Evolutionary conservation across 2,888 invertebrate species (phyloP).

Genomic region (Cataglyphis albicans): DNA sequence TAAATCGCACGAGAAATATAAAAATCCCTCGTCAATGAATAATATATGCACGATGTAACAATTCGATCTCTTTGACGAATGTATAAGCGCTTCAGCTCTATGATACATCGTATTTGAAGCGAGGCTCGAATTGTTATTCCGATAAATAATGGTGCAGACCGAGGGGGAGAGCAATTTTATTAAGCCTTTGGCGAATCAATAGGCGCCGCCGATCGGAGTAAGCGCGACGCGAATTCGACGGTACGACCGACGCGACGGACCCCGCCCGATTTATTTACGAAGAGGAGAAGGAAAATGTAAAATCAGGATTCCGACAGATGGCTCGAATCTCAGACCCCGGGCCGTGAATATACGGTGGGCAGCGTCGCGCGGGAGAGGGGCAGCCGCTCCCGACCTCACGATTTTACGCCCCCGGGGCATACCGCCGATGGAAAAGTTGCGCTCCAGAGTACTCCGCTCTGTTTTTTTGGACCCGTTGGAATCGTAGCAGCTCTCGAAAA

Average conservation of each 20-base stretch:
- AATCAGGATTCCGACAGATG: conserved; percentile 85
- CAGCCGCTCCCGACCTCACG: conserved; percentile 79
- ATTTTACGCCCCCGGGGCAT: conserved; percentile 84
- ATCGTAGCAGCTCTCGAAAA: conserved; percentile 58
- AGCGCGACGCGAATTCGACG: conserved; percentile 30
- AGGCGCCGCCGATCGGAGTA: conserved; percentile 21
- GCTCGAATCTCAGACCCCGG: conserved; percentile 83
- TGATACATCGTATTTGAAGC: background rate
- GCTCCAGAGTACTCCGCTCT: conserved; percentile 83
- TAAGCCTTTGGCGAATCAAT: conserved; percentile 47
- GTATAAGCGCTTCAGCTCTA: background rate
- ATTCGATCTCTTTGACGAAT: background rate
- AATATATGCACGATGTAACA: background rate
- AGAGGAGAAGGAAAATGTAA: conserved; percentile 79
- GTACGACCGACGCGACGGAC: conserved; percentile 22
- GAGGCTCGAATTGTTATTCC: conserved; percentile 14
- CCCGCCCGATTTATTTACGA: conserved; percentile 75
- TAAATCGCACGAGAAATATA: background rate
- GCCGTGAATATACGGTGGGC: conserved; percentile 77
- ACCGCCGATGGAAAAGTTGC: conserved; percentile 85
- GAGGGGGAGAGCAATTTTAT: conserved; percentile 8
- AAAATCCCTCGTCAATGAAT: background rate
- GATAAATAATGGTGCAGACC: background rate
- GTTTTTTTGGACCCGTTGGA: conserved; percentile 81
- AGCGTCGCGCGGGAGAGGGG: conserved; percentile 16